Conservation (phyloP, 2,797 vertebrate species). For the Coregonus sp. region DNA sequence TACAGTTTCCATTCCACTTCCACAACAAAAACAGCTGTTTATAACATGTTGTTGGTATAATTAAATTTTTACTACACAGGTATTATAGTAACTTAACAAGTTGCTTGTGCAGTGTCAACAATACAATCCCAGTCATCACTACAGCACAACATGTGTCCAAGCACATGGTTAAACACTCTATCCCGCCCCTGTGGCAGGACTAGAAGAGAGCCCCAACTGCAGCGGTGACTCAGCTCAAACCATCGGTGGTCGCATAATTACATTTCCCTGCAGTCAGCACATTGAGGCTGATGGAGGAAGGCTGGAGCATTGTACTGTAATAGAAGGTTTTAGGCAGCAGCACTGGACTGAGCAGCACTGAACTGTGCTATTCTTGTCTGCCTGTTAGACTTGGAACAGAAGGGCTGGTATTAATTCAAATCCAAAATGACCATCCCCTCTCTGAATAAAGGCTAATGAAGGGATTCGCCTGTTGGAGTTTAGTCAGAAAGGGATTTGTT, state of each 20-base stretch:
- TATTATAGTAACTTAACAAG: not conserved
- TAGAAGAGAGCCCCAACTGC: constrained; percentile 28
- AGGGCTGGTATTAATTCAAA: not conserved
- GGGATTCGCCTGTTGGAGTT: not conserved
- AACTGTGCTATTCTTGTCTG: not conserved
- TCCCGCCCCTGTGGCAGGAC: constrained; percentile 4
- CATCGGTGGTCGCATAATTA: constrained; percentile 53
- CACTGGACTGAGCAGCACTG: not conserved
- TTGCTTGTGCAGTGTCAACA: not conserved
- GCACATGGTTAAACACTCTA: constrained; percentile 5
- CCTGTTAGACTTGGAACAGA: not conserved
- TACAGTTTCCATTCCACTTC: not conserved
- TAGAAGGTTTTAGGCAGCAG: not conserved
- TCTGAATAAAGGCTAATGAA: not conserved
- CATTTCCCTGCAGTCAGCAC: constrained; percentile 55
- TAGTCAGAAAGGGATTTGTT: not conserved
- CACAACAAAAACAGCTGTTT: not conserved
- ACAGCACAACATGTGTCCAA: not conserved
- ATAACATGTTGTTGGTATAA: not conserved
- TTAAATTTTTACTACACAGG: no score
- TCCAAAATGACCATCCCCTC: not conserved
- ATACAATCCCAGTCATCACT: not conserved
- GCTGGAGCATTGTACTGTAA: not conserved
- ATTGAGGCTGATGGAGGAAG: constrained; percentile 20
- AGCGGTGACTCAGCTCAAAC: constrained; percentile 45